Base-by-base conservation (phyloP, 1,140 invertebrate genomes). In the Drosophila sturtevanti region DNA sequence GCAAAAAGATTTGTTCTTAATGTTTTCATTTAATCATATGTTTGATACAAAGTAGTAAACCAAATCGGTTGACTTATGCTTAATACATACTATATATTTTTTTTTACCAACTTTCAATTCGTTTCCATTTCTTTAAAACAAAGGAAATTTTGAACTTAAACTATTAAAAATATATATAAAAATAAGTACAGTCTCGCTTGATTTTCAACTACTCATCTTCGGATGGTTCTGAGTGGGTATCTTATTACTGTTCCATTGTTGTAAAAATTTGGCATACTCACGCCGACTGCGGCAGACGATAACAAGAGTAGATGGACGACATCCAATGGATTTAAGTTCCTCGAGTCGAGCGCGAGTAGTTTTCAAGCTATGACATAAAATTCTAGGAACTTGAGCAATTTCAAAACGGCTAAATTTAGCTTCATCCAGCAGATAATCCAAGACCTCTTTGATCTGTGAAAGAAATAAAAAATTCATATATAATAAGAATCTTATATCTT, bases 351-450 rank as follows among this genome's bases (percentile, higher is more conserved):
- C 69, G 63, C 92, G 91, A 2, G 92, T 93, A 10, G 93, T 94
- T 72, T 93, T 92, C 0, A 93, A 74, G 70, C 92, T 93, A 62
- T 94, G 93, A 12, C 92, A 91, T 14, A 94, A 68, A 59, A 94
- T 92, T 35, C 93, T 92, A 16, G 93, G 93, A 7, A 92, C 85
- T 61, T 91, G 89, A n/a, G 90, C 91, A 48, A 94, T 91, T 62
- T 94, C 92, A 31, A 81, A 72, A 4, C 92, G 85, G 2, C 90
- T 81, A 68, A 93, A 94, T 11, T 93, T 92, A 55, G 92, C 89
- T 34, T 81, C 90, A 61, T 91, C 91, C 2, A 94, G 70, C 54
- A 93, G 66, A 79, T 92, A 94, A 78, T 94, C 93, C 5, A 94
- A 81, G 11, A 93, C 92, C 71, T 93, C 92, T 61, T 93, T 92